phyloP scores from a whole-genome alignment of 2,113 vertebrate genomes.

The Murina feae region DNA sequence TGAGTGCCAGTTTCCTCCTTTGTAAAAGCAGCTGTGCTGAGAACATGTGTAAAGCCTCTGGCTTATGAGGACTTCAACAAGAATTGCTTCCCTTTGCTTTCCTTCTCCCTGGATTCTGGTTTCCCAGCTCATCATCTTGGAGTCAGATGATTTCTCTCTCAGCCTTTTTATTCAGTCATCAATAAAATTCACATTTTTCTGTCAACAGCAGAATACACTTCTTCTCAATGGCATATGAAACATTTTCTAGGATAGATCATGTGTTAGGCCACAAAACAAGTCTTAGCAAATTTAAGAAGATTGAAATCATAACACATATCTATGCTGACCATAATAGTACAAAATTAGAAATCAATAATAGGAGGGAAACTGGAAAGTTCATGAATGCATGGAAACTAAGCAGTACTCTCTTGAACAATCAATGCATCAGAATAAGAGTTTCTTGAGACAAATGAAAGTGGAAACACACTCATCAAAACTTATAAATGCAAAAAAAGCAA shows the following conservation, averaged over 20 bases:
- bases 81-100: not conserved
- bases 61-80: not conserved
- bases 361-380: not conserved
- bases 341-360: not conserved
- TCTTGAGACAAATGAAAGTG: slow-evolving; percentile 15
- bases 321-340: not conserved
- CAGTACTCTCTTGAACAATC: not conserved
- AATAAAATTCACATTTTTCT: not conserved
- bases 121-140: not conserved
- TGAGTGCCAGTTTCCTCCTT: not conserved
- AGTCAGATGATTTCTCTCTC: not conserved
- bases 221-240: not conserved
- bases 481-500: not conserved
- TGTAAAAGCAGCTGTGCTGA: not conserved
- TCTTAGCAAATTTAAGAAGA: not conserved
- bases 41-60: not conserved
- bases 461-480: not conserved
- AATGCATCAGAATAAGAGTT: not conserved
- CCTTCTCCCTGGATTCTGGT: not conserved
- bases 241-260: not conserved
- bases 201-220: not conserved
- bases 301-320: not conserved
- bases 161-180: not conserved
- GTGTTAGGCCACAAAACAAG: not conserved
- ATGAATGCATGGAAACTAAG: not conserved